Evolutionary conservation across 92 coral and sea anemone genomes (phyloP), one percentile per base, ranked within the genome.

Genomic region (Blastomussa wellsi): DNA sequence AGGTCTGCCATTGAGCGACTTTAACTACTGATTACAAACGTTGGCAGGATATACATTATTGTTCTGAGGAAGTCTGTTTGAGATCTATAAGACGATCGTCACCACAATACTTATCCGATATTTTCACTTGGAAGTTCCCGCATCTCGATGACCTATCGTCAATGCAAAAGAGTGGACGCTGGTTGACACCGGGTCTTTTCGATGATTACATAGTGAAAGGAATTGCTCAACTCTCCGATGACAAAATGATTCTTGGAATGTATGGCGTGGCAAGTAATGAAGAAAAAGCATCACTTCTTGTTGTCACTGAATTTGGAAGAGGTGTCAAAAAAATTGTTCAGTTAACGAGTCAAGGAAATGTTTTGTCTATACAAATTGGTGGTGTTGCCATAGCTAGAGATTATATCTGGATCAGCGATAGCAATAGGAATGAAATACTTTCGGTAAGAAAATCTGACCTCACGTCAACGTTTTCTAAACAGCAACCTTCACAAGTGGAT

Each of bases 131-230:
- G 93, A 96, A 92, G 72, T 96, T 87, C 77, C 94, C 96, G 26
- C 98, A 96, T 59, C 89, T 96, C 7, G 98, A 96, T 64, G 98
- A 96, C 77, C 90, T 96, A 19, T 95, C 98, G 2, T 92, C 98
- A n/a, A 88, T 94, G 85, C 60, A 86, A 32, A 89, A 78, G 55
- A 69, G 93, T 19, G 98, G 96, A 24, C 90, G 90, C 64, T 94
- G 98, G 98, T 90, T 92, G 19, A 94, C 88, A 20, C 98, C 98
- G 0, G 98, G 98, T 10, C 88, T 96, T 22, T 96, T 96, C 78
- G 98, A 96, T 66, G 90, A 94, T 69, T 96, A 96, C 76, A 96
- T 94, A 82, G 98, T 88, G 1, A 89, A 93, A 66, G 92, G 95
- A 14, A 92, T 92, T 71, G 89, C 95, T 1, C 91, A 92, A 71